These are phyloP conservation scores for Isotomurus palustris DNA, from an alignment of 2,888 invertebrate genomes.

Conservation along the genomic window DNA sequence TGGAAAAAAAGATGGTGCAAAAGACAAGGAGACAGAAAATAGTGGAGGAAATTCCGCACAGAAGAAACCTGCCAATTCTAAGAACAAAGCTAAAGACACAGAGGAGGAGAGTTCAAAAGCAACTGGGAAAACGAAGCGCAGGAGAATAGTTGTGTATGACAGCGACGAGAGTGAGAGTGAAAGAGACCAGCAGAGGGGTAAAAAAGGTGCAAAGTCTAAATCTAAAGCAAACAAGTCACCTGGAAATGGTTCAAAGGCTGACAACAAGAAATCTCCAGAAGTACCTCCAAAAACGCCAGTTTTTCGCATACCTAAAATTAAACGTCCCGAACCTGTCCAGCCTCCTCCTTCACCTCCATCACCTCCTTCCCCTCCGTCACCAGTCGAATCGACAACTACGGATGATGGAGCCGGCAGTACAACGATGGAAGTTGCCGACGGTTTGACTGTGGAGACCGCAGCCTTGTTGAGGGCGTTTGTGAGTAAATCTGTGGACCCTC, in stretches of 20 bases:
- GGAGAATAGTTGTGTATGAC: too few relatives aligned
- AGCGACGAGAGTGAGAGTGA: too few relatives aligned
- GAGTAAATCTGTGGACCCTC: slow-evolving; percentile 15
- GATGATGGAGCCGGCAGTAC: not conserved
- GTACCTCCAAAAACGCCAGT: not conserved
- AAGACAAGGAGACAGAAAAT: slow-evolving; percentile 11
- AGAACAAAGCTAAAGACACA: not conserved
- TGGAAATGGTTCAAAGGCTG: too few relatives aligned
- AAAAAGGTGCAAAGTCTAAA: not conserved
- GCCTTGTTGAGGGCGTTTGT: slow-evolving; percentile 28
- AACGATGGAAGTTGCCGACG: not conserved
- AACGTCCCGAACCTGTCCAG: slow-evolving; percentile 49
- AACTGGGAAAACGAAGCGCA: too few relatives aligned
- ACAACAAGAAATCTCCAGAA: not conserved
- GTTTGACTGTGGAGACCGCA: slow-evolving; percentile 14
- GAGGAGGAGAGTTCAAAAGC: too few relatives aligned
- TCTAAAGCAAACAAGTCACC: too few relatives aligned
- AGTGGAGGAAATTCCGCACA: slow-evolving; percentile 9
- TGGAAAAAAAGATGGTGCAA: slow-evolving; percentile 4
- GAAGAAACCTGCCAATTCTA: not conserved
- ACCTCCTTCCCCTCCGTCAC: slow-evolving; percentile 7
- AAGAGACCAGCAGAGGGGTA: too few relatives aligned
- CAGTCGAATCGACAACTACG: not conserved
- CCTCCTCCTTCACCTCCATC: slow-evolving; percentile 10
- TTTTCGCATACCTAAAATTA: slow-evolving; percentile 54